Base-by-base conservation (phyloP, 1,140 invertebrate species). In the Cydia strobilella region DNA sequence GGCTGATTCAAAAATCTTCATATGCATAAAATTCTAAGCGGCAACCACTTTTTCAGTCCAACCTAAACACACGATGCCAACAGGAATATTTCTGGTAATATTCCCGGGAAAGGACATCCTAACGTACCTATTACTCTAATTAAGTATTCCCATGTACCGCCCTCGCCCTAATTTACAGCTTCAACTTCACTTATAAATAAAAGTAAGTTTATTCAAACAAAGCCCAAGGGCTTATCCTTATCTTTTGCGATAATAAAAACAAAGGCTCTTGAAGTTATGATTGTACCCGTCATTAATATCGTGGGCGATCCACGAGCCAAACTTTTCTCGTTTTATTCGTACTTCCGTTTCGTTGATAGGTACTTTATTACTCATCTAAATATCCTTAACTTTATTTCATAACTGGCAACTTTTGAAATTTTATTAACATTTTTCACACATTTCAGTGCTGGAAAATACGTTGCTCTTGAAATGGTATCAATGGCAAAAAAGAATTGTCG, bases 201-300 rank as follows among this genome's bases (percentile, higher is more conserved):
- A 69, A 69, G 3, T 69, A 69, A 69, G 65, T 69, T 69, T 69
- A 66, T 69, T 39, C 65, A 39, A 42, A 69, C 65, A 69, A 69
- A 69, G 65, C 65, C 65, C 31, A 35, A 35, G 31, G 31, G 65
- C 15, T 69, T 42, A 69, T 69, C 31, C 65, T 69, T 69, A 39
- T 69, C 65, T 69, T 69, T 69, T 69, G 42, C 42, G 65, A 69
- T 35, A 69, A 69, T 69, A 69, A 69, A 69, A 69, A 69, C 65
- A 69, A 69, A 69, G 35, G 65, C 13, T n/a, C 65, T 69, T 69
- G 31, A 69, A 69, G 65, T 69, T 69, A 35, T 69, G 65, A 39
- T 66, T 66, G 63, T 42, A 39, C 31, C 65, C n/a, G 31, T 42
- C 65, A 69, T 69, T 69, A 69, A 69, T 42, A 69, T 18, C 27